These are phyloP conservation scores for Dione vanillae DNA, from an alignment of 2,888 invertebrate species.

Conservation along the genomic window DNA sequence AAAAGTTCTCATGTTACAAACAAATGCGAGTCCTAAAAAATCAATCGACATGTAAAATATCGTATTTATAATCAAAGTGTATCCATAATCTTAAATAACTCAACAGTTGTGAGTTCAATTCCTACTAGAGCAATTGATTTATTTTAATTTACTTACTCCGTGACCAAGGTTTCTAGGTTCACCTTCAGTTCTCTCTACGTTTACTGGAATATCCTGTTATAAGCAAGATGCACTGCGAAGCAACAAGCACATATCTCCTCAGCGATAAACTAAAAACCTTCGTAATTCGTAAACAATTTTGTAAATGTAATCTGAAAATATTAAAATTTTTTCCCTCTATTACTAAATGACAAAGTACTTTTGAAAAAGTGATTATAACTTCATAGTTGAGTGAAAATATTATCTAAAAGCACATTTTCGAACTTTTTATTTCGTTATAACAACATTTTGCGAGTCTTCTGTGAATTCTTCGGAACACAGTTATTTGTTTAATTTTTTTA, in stretches of 20 bases:
- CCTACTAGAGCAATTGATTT: too few relatives aligned
- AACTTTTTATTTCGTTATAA: constrained; percentile 15
- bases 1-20: too few relatives aligned
- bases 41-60: too few relatives aligned
- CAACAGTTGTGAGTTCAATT: too few relatives aligned
- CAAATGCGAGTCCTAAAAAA: too few relatives aligned
- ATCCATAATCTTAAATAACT: too few relatives aligned
- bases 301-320: background rate
- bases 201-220: background rate
- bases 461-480: constrained; percentile 3
- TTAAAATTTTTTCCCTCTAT: background rate
- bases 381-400: constrained; percentile 20
- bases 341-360: constrained; percentile 6
- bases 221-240: background rate
- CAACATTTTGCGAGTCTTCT: constrained; percentile 10
- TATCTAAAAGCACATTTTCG: constrained; percentile 12
- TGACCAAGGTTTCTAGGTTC: too few relatives aligned
- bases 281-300: background rate
- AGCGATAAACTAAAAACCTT: background rate
- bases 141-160: too few relatives aligned
- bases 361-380: constrained; percentile 18
- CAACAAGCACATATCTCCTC: background rate
- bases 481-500: constrained; percentile 4
- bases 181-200: too few relatives aligned
- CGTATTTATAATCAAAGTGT: too few relatives aligned